Base-by-base conservation (phyloP, 1,140 invertebrate genomes). In the Cepaea nemoralis region DNA sequence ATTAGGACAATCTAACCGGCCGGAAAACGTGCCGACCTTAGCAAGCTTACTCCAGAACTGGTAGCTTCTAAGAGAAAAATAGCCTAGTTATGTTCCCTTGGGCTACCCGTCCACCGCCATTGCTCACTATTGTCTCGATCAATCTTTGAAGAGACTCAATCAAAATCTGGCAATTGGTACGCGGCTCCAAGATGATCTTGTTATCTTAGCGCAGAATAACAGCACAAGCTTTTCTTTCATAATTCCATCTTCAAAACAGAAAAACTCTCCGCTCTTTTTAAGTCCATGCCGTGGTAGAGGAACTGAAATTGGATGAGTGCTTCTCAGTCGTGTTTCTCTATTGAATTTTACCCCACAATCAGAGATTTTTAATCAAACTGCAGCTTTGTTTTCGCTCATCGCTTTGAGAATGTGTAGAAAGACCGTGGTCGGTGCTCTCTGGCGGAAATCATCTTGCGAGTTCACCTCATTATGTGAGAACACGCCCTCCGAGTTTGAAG, bases 301-400 rank as follows among this genome's bases (percentile, higher is more conserved):
- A 63, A 63, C n/a, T 63, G 59, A 63, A 63, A 63, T 63, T 63
- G 59, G 59, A 63, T 63, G 59, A 63, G 27, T 63, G 59, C 27
- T 63, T 31, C 59, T 63, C 59, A 6, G 27, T 1, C 59, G 59
- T 63, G n/a, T 31, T 63, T 63, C 59, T 22, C n/a, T 63, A 63
- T 63, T 63, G 59, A 31, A 63, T 63, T 63, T 31, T 63, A 16
- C 59, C 16, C 27, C 16, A 63, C 59, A 63, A 63, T 63, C 59
- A 31, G 59, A 63, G 59, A 63, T 63, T 63, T 63, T 31, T 63
- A 63, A 63, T 63, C 59, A 63, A 63, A 63, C 59, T 27, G 10
- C 5, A 63, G 59, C 59, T 63, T 63, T 63, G 59, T 63, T 63
- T 63, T 63, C 59, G 27, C 59, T 31, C n/a, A 27, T 31, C n/a